Conservation (phyloP, 2,113 vertebrate species). For the Eptesicus fuscus region DNA sequence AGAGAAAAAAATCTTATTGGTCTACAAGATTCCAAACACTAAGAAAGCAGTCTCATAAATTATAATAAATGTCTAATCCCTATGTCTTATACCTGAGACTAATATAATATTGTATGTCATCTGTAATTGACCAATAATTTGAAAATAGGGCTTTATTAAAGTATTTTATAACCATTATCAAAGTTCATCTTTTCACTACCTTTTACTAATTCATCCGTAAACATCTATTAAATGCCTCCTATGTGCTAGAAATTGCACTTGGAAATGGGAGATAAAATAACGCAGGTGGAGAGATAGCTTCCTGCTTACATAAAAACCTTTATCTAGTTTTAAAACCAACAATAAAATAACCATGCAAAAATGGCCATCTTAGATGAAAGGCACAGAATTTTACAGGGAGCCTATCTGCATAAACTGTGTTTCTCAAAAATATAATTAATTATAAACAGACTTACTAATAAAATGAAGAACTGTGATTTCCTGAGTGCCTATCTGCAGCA, state of each 20-base stretch:
- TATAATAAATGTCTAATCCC: neutral
- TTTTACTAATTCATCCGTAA: neutral
- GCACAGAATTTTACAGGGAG: fast-evolving
- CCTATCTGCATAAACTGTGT: neutral
- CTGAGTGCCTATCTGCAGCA: neutral
- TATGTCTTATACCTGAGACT: neutral
- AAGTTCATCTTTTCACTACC: neutral
- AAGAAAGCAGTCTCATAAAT: neutral
- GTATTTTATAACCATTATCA: neutral
- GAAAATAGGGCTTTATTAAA: neutral
- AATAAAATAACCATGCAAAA: neutral
- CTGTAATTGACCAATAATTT: neutral
- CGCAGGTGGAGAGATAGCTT: neutral
- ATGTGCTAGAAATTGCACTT: neutral
- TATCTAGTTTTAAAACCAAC: neutral
- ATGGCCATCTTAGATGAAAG: neutral
- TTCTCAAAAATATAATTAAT: neutral
- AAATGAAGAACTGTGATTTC: neutral
- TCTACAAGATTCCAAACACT: neutral
- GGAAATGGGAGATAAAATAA: neutral
- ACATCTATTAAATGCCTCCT: neutral
- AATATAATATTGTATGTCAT: neutral
- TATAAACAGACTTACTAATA: neutral
- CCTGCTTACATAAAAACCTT: neutral
- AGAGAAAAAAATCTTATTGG: neutral